Evolutionary conservation across 2,113 vertebrate species (phyloP).

Genomic region (Sakesphorus luctuosus): DNA sequence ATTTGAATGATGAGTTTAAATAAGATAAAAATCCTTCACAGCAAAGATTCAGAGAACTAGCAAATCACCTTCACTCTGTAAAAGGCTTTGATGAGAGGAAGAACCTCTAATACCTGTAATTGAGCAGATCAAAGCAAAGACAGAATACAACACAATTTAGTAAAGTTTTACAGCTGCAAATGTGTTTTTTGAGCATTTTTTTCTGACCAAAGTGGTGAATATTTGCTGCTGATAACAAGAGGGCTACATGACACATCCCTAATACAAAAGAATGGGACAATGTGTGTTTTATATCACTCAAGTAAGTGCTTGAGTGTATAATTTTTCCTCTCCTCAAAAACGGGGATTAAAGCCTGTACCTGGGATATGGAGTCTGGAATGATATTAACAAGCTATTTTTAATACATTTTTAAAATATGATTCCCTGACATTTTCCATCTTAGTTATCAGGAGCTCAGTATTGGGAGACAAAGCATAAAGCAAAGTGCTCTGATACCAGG

Average conservation of each 20-base stretch:
- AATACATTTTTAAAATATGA: too few species aligned
- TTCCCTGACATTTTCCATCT: not conserved
- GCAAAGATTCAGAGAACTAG: not conserved
- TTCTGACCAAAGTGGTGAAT: not conserved
- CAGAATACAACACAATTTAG: not conserved
- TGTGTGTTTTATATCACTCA: not conserved
- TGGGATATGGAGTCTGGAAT: not conserved
- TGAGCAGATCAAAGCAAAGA: not conserved
- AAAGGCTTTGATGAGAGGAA: not conserved
- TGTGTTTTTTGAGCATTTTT: not conserved
- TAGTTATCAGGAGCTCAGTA: not conserved
- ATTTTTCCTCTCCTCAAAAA: not conserved
- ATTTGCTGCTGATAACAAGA: too few species aligned
- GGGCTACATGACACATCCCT: not conserved
- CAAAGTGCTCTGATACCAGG: not conserved
- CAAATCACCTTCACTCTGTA: not conserved
- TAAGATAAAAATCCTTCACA: not conserved
- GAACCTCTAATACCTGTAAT: not conserved
- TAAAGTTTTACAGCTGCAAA: not conserved
- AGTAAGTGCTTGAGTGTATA: not conserved
- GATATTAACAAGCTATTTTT: not conserved
- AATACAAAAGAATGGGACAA: not conserved
- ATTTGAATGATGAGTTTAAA: not conserved
- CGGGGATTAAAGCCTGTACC: not conserved
- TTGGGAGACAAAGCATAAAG: not conserved